These are phyloP conservation scores for Synanthedon formicaeformis DNA, from an alignment of 2,888 invertebrate genomes.

Conservation along the genomic window DNA sequence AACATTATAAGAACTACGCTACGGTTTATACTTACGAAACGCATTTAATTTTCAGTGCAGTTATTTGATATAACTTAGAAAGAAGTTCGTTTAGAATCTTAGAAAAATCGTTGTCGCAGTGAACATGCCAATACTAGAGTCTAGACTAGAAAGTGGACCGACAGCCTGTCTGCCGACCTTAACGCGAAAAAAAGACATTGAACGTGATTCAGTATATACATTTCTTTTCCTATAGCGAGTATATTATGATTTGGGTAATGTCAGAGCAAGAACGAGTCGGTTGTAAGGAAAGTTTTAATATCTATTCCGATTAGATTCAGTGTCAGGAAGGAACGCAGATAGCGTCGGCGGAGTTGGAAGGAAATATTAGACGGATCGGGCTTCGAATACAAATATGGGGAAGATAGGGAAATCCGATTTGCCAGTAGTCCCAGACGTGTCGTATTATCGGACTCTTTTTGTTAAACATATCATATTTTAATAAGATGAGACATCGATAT, in stretches of 20 bases:
- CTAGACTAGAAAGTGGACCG: too few relatives aligned
- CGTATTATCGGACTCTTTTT: conserved; percentile 62
- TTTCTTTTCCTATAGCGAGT: neutral
- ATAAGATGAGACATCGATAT: conserved; percentile 22
- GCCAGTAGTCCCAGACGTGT: conserved; percentile 60
- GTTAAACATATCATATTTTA: conserved; percentile 51
- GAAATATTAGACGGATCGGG: conserved; percentile 68
- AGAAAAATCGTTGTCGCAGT: too few relatives aligned
- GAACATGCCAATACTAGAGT: too few relatives aligned
- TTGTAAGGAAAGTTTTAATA: conserved; percentile 68
- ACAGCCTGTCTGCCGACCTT: too few relatives aligned
- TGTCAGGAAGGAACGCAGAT: conserved; percentile 67
- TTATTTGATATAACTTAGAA: too few relatives aligned
- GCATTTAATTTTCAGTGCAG: too few relatives aligned
- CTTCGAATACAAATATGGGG: conserved; percentile 68
- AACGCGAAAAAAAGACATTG: neutral
- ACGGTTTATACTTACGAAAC: too few relatives aligned
- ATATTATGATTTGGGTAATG: conserved; percentile 25
- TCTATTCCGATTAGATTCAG: conserved; percentile 71
- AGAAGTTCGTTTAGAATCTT: too few relatives aligned
- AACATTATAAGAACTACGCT: too few relatives aligned
- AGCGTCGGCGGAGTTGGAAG: conserved; percentile 61
- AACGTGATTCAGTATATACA: neutral
- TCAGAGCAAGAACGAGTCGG: conserved; percentile 36
- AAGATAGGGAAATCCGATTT: conserved; percentile 68